Conservation (phyloP, 2,888 invertebrate genomes). For the Blomia tropicalis region DNA sequence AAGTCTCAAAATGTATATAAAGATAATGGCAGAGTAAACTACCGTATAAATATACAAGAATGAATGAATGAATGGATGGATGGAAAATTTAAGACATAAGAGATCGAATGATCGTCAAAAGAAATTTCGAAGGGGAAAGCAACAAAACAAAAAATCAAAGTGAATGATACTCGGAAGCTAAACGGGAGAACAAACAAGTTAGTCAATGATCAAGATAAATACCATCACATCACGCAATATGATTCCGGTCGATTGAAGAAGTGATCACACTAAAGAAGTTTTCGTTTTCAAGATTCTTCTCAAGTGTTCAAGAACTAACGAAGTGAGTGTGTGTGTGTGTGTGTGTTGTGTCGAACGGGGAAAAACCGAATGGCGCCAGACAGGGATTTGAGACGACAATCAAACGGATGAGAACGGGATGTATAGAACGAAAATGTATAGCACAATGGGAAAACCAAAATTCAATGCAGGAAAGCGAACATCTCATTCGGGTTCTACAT, state of each 20-base stretch:
- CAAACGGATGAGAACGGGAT: not conserved
- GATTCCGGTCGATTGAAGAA: too few species aligned
- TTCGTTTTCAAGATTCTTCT: not conserved
- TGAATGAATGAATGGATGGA: not conserved
- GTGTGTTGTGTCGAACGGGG: too few species aligned
- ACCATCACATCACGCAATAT: too few species aligned
- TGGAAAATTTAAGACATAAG: not conserved
- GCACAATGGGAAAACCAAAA: too few species aligned
- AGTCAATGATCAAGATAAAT: not conserved
- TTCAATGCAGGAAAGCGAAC: conserved; percentile 10
- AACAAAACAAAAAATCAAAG: not conserved
- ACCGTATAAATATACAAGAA: not conserved
- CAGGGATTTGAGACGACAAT: not conserved
- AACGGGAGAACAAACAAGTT: not conserved
- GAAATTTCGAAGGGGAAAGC: not conserved
- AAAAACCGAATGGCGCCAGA: not conserved
- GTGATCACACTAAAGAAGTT: too few species aligned
- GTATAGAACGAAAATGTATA: too few species aligned
- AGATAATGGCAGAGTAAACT: not conserved
- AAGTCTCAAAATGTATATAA: not conserved
- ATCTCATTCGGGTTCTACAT: too few species aligned
- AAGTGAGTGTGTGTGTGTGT: not conserved
- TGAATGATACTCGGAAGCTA: not conserved
- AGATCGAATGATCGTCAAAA: not conserved
- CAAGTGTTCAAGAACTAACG: not conserved